Evolutionary conservation across 2,113 vertebrate genomes (phyloP).

Genomic region (Leptobrachium ailaonicum): DNA sequence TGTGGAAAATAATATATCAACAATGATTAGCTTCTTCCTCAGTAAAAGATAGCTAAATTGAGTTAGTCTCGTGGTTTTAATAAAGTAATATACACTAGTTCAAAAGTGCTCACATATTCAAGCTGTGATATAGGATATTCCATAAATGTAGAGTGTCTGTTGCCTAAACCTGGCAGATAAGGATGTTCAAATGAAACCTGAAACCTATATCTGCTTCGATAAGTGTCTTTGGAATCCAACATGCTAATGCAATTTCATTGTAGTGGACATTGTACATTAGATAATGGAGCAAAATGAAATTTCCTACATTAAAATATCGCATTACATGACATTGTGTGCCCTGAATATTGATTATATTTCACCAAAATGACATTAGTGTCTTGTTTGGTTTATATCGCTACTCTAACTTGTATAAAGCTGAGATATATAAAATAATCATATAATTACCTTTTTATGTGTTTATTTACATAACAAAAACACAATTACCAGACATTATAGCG

Average conservation of each 20-base stretch:
- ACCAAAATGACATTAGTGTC: background rate
- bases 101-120: background rate
- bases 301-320: background rate
- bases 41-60: background rate
- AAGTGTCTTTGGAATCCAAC: background rate
- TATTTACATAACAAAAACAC: too few relatives aligned
- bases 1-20: background rate
- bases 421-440: too few relatives aligned
- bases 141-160: background rate
- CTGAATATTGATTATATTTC: background rate
- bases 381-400: too few relatives aligned
- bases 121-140: background rate
- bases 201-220: background rate
- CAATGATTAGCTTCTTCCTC: background rate
- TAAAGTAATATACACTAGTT: background rate
- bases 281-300: background rate
- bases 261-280: background rate
- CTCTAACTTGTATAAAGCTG: too few relatives aligned
- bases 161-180: background rate
- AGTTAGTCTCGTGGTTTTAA: background rate
- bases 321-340: background rate
- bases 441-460: too few relatives aligned
- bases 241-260: background rate
- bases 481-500: too few relatives aligned
- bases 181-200: conserved; percentile 1